Evolutionary conservation across 2,888 invertebrate genomes (phyloP).

Genomic region (Luperina nickerlii): DNA sequence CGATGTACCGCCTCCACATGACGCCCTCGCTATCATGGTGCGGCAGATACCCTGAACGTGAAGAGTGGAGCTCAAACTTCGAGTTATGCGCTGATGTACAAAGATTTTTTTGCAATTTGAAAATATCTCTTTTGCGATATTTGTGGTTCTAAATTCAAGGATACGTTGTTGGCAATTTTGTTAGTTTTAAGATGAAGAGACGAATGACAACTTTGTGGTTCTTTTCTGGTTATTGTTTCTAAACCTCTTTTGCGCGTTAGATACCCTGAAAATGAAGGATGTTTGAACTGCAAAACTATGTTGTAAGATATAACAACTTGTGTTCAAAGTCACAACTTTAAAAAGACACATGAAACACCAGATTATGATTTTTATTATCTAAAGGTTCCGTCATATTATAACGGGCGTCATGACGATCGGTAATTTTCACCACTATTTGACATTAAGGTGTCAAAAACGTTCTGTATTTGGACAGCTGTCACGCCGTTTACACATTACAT

Average conservation of each 20-base stretch:
- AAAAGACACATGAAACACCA: neutral
- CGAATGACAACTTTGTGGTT: neutral
- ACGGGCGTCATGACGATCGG: too few species aligned
- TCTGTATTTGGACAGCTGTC: too few species aligned
- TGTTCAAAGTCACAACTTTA: neutral
- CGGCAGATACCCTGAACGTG: slow-evolving; percentile 78
- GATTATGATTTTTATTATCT: too few species aligned
- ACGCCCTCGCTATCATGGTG: slow-evolving; percentile 93
- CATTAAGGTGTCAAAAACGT: too few species aligned
- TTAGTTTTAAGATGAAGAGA: neutral
- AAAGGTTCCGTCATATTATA: too few species aligned
- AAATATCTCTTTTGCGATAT: slow-evolving; percentile 15
- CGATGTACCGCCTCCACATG: slow-evolving; percentile 92
- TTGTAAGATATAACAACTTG: neutral
- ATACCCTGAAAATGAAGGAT: neutral
- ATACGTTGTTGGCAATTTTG: too few species aligned
- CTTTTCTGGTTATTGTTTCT: neutral
- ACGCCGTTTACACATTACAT: too few species aligned
- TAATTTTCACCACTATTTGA: too few species aligned
- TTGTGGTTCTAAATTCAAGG: neutral
- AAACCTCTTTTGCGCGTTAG: neutral
- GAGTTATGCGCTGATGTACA: neutral
- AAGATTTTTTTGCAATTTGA: slow-evolving; percentile 24
- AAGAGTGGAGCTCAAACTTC: neutral
- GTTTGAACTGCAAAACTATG: neutral